Evolutionary conservation across 1,140 invertebrate species (phyloP), one percentile per base, ranked within the genome.

Genomic region (Akabosia matsudoensis): DNA sequence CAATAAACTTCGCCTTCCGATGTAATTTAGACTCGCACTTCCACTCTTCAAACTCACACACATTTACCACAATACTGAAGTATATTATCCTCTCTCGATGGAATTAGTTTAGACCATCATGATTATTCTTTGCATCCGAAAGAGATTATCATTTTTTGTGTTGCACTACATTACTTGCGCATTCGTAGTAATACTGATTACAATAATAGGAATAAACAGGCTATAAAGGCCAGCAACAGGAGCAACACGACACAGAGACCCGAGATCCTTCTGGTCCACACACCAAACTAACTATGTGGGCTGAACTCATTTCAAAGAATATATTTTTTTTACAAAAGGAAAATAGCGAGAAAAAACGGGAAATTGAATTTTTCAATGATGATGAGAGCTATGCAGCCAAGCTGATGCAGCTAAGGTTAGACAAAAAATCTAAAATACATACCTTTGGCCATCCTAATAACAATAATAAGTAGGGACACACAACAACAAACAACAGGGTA

Each of bases 331-430:
- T n/a, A n/a, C 10, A n/a, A n/a, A 61, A 61, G 22, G 24, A 30
- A 30, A n/a, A 56, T n/a, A 4, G 7, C 22, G 28, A 67, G 28
- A 30, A 31, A 30, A 67, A 31, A 67, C 61, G 61, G 61, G 61
- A 67, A 67, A 67, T 67, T 67, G 61, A 67, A 67, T 67, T 67
- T 67, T 67, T 3, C 22, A 67, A 67, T 67, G 24, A 61, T 61
- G 37, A n/a, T n/a, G n/a, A n/a, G n/a, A n/a, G n/a, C n/a, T n/a
- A n/a, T n/a, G n/a, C n/a, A n/a, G n/a, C 37, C 18, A 7, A 7
- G 37, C 37, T 10, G 37, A 45, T 45, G 37, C 37, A 45, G 37
- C 7, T 18, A 45, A 45, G n/a, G n/a, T n/a, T n/a, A n/a, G n/a
- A n/a, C n/a, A n/a, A n/a, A n/a, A n/a, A n/a, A n/a, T n/a, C 37